phyloP scores from a whole-genome alignment of 2,113 vertebrate genomes.

The Alethe castanea region DNA sequence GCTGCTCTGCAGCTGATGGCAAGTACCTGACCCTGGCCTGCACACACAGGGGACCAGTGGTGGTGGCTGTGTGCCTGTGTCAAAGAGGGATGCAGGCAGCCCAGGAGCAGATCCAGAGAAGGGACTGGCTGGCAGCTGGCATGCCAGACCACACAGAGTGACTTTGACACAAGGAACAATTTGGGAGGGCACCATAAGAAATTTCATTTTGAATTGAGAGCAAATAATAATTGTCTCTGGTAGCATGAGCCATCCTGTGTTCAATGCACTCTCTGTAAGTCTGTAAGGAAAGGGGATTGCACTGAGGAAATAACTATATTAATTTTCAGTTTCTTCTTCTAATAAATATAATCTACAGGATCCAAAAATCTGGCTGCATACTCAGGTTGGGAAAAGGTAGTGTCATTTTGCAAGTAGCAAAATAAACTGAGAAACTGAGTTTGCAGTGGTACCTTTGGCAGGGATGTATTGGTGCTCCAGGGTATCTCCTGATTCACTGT shows the following conservation, averaged over 20 bases:
- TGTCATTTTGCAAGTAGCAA: background rate
- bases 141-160: background rate
- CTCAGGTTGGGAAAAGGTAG: background rate
- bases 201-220: background rate
- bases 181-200: background rate
- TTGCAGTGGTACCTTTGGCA: background rate
- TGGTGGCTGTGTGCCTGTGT: background rate
- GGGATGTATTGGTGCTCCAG: rapidly evolving
- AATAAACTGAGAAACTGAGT: background rate
- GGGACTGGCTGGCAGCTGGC: background rate
- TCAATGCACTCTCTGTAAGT: background rate
- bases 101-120: background rate
- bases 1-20: rapidly evolving
- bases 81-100: background rate
- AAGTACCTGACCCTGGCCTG: background rate
- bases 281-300: background rate
- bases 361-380: background rate
- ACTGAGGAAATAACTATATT: background rate
- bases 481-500: background rate
- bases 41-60: rapidly evolving
- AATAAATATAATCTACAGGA: background rate
- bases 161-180: background rate
- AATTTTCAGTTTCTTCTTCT: background rate
- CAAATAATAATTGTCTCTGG: background rate
- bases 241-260: background rate